Percentiles rank a stretch among this genome's conserved stretches.
phyloP scores from a whole-genome alignment of 2,113 vertebrate genomes.

The Antechinus stuartii region DNA sequence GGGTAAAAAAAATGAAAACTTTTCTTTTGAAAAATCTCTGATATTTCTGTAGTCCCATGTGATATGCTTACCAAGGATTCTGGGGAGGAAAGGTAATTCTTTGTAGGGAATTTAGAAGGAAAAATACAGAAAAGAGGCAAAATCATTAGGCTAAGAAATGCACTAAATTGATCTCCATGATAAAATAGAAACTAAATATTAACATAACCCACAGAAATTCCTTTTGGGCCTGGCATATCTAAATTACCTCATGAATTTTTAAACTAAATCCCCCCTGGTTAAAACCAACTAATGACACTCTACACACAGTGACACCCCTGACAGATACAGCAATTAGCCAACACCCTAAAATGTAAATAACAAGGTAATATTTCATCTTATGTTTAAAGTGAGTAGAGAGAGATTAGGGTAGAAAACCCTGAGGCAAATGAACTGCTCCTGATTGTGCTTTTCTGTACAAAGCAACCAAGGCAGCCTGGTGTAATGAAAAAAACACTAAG shows the following conservation, averaged over 20 bases:
- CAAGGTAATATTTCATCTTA: neutral
- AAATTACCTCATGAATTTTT: constrained; percentile 2
- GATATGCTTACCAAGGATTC: neutral
- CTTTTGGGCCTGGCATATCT: neutral
- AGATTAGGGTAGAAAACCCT: neutral
- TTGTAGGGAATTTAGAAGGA: neutral
- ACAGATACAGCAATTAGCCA: neutral
- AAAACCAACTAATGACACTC: neutral
- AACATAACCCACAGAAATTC: neutral
- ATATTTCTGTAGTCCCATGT: neutral
- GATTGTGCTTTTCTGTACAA: neutral
- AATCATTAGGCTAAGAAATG: neutral
- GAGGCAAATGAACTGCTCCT: neutral
- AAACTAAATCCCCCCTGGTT: neutral
- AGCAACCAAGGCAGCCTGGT: neutral
- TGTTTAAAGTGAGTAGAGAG: neutral
- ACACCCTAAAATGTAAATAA: neutral
- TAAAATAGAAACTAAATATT: constrained; percentile 3
- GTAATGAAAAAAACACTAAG: neutral
- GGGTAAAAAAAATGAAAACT: neutral
- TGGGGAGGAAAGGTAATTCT: neutral
- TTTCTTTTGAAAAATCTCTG: neutral
- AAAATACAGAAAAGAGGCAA: neutral
- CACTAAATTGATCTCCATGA: neutral
- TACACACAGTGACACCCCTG: neutral